These are phyloP conservation scores for Trileptium ribeirensis DNA, from an alignment of 2,888 invertebrate species.

Conservation along the genomic window DNA sequence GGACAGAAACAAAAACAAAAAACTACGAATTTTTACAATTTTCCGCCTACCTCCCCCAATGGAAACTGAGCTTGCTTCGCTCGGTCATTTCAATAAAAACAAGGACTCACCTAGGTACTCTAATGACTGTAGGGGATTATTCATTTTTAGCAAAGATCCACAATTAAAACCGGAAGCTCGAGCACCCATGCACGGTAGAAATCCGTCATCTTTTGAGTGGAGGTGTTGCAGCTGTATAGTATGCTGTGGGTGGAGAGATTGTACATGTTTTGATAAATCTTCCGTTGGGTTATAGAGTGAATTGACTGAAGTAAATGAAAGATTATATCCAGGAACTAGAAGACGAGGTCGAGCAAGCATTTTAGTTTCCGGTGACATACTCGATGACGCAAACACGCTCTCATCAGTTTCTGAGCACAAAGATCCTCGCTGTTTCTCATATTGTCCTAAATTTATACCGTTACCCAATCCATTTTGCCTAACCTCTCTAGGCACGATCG, in stretches of 20 bases:
- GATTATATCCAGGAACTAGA: constrained; percentile 19
- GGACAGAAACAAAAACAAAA: too few species aligned
- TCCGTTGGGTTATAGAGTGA: too few species aligned
- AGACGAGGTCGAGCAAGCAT: constrained; percentile 10
- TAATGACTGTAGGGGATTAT: background rate
- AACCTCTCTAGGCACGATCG: too few species aligned
- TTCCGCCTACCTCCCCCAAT: too few species aligned
- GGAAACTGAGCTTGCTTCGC: too few species aligned
- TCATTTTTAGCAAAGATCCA: background rate
- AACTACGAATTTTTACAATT: too few species aligned
- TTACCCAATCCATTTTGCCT: too few species aligned
- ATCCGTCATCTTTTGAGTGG: background rate
- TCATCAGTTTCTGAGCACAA: background rate
- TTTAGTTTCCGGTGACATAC: constrained; percentile 5
- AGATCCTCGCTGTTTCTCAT: too few species aligned
- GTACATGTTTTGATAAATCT: too few species aligned
- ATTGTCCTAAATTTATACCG: too few species aligned
- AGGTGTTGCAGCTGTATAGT: background rate
- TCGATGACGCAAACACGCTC: background rate
- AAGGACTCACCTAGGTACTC: background rate
- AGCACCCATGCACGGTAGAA: background rate
- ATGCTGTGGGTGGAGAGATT: background rate
- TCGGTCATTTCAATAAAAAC: too few species aligned
- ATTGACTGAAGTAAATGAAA: constrained; percentile 1
- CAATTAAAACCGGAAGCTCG: background rate